phyloP scores from a whole-genome alignment of 1,140 invertebrate genomes.

The Habropoda laboriosa region DNA sequence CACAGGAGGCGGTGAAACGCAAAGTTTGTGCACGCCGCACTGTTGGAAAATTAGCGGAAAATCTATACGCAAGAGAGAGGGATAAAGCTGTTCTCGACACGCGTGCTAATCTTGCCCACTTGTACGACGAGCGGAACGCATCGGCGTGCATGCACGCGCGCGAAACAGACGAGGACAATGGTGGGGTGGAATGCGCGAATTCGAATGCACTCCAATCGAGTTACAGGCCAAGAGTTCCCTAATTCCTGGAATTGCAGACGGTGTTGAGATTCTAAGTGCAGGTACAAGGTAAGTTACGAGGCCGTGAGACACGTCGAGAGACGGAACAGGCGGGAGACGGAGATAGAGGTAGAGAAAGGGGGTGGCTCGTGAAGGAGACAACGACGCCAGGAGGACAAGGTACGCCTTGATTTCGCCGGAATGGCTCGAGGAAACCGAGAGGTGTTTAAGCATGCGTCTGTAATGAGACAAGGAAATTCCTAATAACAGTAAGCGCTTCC shows the following conservation, averaged over 20 bases:
- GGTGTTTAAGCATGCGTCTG: slow-evolving; percentile 49
- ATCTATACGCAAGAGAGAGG: too few species aligned
- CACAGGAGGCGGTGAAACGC: too few species aligned
- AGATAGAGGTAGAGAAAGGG: neutral
- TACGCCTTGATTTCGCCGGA: slow-evolving; percentile 46
- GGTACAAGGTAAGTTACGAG: slow-evolving; percentile 47
- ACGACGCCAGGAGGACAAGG: neutral
- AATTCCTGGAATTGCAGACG: slow-evolving; percentile 47
- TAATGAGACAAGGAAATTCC: slow-evolving; percentile 54
- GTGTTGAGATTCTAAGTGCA: slow-evolving; percentile 49
- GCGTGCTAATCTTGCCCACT: slow-evolving; percentile 38
- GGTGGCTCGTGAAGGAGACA: too few species aligned
- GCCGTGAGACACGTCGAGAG: slow-evolving; percentile 24
- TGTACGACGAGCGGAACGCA: slow-evolving; percentile 34
- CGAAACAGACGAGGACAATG: neutral
- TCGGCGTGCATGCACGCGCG: slow-evolving; percentile 22
- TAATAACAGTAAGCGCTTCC: slow-evolving; percentile 29
- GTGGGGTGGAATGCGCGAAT: slow-evolving; percentile 28
- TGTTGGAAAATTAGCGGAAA: neutral
- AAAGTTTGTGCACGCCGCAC: neutral
- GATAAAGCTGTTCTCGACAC: slow-evolving; percentile 32
- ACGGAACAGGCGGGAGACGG: neutral
- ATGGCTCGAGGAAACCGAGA: slow-evolving; percentile 44
- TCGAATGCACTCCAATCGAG: slow-evolving; percentile 54
- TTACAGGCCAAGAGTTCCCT: slow-evolving; percentile 53